Conservation (phyloP, 2,113 vertebrate species). For the Nestor notabilis region DNA sequence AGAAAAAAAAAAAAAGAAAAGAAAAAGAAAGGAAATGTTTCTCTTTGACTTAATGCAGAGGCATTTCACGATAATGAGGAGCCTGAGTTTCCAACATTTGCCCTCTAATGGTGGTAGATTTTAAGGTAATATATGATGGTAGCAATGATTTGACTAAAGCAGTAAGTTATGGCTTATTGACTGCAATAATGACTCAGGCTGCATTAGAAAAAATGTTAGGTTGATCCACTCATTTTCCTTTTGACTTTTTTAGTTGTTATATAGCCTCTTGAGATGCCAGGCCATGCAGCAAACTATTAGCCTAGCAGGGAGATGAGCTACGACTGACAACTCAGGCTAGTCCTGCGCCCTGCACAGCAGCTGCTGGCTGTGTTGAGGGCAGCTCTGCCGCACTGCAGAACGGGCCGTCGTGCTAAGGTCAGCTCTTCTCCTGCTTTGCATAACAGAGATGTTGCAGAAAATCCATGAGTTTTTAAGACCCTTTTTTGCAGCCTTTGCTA, state of each 20-base stretch:
- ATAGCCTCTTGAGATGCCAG: not conserved
- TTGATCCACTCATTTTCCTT: not conserved
- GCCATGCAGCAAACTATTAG: not conserved
- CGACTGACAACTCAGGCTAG: not conserved
- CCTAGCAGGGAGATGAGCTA: not conserved
- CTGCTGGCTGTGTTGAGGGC: not conserved
- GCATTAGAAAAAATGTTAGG: not conserved
- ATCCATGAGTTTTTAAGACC: not conserved
- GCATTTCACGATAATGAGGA: not conserved
- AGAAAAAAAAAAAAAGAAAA: not conserved
- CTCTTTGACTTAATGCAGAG: not conserved
- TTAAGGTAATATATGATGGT: not conserved
- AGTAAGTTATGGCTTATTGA: not conserved
- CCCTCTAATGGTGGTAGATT: not conserved
- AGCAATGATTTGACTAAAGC: not conserved
- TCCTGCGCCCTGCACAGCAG: not conserved
- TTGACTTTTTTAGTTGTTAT: not conserved
- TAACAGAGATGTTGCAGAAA: not conserved
- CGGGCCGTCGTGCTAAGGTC: not conserved
- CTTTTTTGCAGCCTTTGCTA: not conserved
- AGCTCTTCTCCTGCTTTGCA: not conserved
- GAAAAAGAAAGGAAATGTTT: not conserved
- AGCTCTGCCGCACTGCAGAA: not conserved
- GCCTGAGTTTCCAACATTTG: not conserved
- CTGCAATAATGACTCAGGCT: not conserved